phyloP scores from a whole-genome alignment of 2,113 vertebrate species.

The Theristicus caerulescens region DNA sequence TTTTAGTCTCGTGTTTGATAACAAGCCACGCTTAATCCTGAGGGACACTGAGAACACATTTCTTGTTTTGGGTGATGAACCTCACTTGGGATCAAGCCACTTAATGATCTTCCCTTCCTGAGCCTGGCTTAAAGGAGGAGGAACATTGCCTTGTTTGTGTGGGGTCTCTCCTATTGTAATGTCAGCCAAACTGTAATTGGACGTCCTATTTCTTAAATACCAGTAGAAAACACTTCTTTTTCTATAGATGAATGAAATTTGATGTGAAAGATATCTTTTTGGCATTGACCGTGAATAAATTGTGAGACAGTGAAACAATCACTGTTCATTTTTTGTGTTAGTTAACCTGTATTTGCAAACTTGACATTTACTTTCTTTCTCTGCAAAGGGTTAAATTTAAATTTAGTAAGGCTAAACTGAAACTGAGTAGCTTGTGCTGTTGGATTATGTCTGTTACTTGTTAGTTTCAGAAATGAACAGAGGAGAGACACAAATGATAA shows the following conservation, averaged over 20 bases:
- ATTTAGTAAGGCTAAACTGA: background rate
- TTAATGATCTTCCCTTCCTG: background rate
- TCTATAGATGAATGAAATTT: background rate
- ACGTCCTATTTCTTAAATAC: background rate
- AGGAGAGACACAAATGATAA: background rate
- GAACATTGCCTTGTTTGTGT: background rate
- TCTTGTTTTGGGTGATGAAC: background rate
- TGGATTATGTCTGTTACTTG: background rate
- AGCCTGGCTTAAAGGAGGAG: background rate
- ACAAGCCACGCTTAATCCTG: background rate
- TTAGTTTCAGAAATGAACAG: background rate
- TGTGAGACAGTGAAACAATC: background rate
- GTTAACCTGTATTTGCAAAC: background rate
- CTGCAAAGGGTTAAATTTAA: background rate
- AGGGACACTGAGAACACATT: background rate
- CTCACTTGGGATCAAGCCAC: background rate
- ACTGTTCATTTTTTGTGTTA: background rate
- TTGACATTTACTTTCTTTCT: background rate
- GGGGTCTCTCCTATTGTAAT: background rate
- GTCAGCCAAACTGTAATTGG: background rate
- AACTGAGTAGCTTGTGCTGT: background rate
- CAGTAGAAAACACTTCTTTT: background rate
- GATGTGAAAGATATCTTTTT: background rate
- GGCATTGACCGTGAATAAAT: background rate
- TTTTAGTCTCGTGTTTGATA: background rate